These are phyloP conservation scores for Orchestes rusci DNA, from an alignment of 2,888 invertebrate species.

Conservation along the genomic window DNA sequence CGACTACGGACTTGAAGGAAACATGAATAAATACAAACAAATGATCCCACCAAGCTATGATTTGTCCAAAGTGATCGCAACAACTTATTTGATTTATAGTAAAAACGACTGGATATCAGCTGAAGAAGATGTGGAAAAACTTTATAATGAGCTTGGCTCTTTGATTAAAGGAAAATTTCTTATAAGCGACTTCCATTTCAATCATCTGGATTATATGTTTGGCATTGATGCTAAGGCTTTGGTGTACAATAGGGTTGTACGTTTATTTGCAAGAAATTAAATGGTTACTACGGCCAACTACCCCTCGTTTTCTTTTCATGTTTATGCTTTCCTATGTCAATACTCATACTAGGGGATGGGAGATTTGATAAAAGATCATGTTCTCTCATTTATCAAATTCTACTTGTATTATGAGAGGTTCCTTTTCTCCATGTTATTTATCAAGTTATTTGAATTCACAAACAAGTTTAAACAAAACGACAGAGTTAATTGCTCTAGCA, in stretches of 20 bases:
- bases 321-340: neutral
- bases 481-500: no score
- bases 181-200: conserved; percentile 34
- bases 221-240: conserved; percentile 34
- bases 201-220: conserved; percentile 39
- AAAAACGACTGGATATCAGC: conserved; percentile 48
- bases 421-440: no score
- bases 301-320: neutral
- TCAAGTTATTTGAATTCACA: no score
- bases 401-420: no score
- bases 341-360: no score
- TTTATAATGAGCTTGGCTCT: conserved; percentile 36
- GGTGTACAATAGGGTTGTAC: conserved; percentile 34
- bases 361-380: no score
- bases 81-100: conserved; percentile 45
- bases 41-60: conserved; percentile 43
- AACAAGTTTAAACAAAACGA: no score
- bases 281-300: no score
- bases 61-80: conserved; percentile 40
- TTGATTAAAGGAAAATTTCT: conserved; percentile 31
- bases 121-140: conserved; percentile 29
- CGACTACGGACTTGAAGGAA: conserved; percentile 46
- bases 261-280: conserved; percentile 25
- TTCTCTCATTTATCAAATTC: no score
- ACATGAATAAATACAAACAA: conserved; percentile 35